These are phyloP conservation scores for Oligia fasciuncula DNA, from an alignment of 2,888 invertebrate genomes.

Conservation along the genomic window DNA sequence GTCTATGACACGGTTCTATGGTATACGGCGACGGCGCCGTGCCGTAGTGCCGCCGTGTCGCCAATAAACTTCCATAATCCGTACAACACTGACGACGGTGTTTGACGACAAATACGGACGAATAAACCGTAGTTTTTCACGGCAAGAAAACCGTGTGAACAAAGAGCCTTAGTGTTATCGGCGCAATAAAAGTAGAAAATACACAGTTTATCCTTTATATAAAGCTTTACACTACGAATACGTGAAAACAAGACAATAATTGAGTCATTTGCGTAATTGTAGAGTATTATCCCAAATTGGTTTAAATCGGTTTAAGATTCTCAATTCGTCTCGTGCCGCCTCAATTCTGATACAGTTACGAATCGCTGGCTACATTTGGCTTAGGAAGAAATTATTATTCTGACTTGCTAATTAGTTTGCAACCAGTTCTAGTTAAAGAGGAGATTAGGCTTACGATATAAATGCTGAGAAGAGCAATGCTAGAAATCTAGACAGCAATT, in stretches of 20 bases:
- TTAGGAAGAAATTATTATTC: constrained; percentile 26
- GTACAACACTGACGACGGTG: background rate
- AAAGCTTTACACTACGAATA: background rate
- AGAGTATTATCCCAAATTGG: constrained; percentile 31
- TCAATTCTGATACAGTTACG: constrained; percentile 42
- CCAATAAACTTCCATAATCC: background rate
- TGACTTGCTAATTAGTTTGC: constrained; percentile 33
- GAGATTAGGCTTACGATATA: constrained; percentile 10
- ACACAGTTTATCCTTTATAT: background rate
- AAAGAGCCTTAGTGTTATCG: background rate
- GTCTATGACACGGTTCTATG: background rate
- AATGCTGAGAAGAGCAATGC: constrained; percentile 8
- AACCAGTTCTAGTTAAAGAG: constrained; percentile 16
- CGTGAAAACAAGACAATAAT: constrained; percentile 17
- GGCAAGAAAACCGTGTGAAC: background rate
- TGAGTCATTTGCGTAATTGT: constrained; percentile 49
- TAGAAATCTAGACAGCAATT: constrained; percentile 28
- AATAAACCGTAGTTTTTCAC: background rate
- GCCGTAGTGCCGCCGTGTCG: background rate
- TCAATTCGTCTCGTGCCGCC: constrained; percentile 45
- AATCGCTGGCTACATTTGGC: constrained; percentile 14
- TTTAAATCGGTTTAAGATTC: constrained; percentile 51
- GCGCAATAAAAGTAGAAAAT: background rate
- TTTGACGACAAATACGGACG: background rate
- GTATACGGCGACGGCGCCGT: background rate